These are phyloP conservation scores for Saccopteryx bilineata DNA, from an alignment of 2,113 vertebrate genomes.

Conservation along the genomic window DNA sequence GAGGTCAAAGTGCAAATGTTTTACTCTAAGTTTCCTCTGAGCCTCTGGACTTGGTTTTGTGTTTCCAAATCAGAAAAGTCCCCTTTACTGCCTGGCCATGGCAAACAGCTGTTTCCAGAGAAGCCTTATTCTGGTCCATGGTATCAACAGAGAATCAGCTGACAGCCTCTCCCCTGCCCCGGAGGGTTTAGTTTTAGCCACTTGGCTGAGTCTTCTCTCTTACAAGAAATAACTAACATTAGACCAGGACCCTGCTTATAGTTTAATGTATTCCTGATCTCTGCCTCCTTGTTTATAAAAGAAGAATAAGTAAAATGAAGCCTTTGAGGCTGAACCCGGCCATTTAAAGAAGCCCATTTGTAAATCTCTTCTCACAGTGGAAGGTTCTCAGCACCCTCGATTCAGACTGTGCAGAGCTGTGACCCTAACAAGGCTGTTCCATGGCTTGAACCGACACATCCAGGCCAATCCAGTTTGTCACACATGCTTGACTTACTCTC, in stretches of 20 bases:
- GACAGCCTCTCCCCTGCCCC: background rate
- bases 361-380: background rate
- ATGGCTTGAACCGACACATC: background rate
- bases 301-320: background rate
- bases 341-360: background rate
- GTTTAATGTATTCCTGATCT: slow-evolving; percentile 13
- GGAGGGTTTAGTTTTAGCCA: background rate
- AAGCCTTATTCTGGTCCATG: background rate
- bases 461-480: background rate
- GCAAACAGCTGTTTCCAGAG: slow-evolving; percentile 59
- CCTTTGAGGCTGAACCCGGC: background rate
- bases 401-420: background rate
- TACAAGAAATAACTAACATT: slow-evolving; percentile 51
- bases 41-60: background rate
- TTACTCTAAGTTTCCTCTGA: background rate
- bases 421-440: background rate
- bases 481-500: background rate
- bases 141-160: slow-evolving; percentile 50
- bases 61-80: slow-evolving; percentile 56
- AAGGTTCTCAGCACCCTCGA: background rate
- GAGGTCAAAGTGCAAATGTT: background rate
- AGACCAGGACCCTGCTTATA: background rate
- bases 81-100: slow-evolving; percentile 60
- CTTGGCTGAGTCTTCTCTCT: slow-evolving; percentile 33
- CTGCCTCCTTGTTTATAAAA: background rate